These are phyloP conservation scores for Scolopax mira DNA, from an alignment of 2,113 vertebrate species.

Conservation along the genomic window DNA sequence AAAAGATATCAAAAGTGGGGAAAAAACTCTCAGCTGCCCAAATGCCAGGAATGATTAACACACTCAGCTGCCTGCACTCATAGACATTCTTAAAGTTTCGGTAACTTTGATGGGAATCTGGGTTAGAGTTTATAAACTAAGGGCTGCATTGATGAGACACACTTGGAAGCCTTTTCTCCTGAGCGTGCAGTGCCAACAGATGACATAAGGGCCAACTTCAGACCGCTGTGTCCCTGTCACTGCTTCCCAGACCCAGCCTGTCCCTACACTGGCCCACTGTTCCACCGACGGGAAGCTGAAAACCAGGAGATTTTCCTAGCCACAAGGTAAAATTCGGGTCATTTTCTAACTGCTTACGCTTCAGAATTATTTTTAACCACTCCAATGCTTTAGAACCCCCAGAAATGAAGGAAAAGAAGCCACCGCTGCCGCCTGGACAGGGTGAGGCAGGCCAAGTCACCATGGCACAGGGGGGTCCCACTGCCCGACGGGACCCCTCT, in stretches of 20 bases:
- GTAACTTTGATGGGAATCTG: rapidly evolving
- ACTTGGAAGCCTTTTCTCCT: rapidly evolving
- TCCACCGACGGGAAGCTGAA: background rate
- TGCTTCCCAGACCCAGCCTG: too few relatives aligned
- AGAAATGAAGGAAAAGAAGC: too few relatives aligned
- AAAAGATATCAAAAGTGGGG: too few relatives aligned
- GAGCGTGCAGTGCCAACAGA: rapidly evolving
- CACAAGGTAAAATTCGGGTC: too few relatives aligned
- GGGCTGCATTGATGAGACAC: rapidly evolving
- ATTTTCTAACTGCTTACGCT: background rate
- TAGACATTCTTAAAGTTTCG: too few relatives aligned
- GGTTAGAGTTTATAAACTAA: rapidly evolving
- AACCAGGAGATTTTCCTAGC: rapidly evolving
- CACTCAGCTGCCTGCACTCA: rapidly evolving
- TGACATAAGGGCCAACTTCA: rapidly evolving
- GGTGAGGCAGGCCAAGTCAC: too few relatives aligned
- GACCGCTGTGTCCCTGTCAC: rapidly evolving
- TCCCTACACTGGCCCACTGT: rapidly evolving
- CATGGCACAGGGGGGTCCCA: too few relatives aligned
- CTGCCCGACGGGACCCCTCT: too few relatives aligned
- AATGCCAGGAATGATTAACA: rapidly evolving
- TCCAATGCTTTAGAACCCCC: too few relatives aligned
- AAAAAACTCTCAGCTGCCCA: background rate
- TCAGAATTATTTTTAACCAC: too few relatives aligned
- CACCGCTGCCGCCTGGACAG: background rate